Conservation (phyloP, 1,140 invertebrate genomes). For the Tetranychus cinnabarinus region DNA sequence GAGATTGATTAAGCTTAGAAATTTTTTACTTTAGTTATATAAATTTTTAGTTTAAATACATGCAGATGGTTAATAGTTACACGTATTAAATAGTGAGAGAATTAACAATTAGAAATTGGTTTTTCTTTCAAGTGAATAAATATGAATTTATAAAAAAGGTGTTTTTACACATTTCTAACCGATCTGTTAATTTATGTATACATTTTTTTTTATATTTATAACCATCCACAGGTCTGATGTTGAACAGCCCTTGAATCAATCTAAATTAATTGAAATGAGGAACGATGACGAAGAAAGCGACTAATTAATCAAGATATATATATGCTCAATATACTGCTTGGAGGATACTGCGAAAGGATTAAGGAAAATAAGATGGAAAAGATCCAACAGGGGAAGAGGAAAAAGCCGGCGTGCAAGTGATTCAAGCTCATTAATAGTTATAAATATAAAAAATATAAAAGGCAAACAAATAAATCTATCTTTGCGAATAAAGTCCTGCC, state of each 20-base stretch:
- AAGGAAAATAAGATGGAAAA: not conserved
- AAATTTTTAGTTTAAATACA: not conserved
- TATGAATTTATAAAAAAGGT: not conserved
- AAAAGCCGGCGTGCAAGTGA: not conserved
- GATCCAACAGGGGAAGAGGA: not conserved
- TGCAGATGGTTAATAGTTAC: not conserved
- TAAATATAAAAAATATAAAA: not conserved
- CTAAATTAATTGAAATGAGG: constrained; percentile 7
- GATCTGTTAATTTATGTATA: too few relatives aligned
- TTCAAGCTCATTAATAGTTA: not conserved
- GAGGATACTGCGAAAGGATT: not conserved
- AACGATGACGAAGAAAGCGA: constrained; percentile 10
- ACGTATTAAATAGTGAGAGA: not conserved
- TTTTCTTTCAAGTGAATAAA: not conserved
- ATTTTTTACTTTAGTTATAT: not conserved
- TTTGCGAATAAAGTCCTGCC: too few relatives aligned
- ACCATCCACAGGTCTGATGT: constrained; percentile 1
- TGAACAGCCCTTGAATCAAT: constrained; percentile 4
- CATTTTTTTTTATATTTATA: too few relatives aligned
- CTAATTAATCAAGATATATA: not conserved
- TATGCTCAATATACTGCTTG: not conserved
- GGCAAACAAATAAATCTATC: too few relatives aligned
- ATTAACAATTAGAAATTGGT: not conserved
- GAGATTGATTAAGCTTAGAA: not conserved
- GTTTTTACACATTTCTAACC: too few relatives aligned